Evolutionary conservation across 2,113 vertebrate species (phyloP), one percentile per base, ranked within the genome.

Genomic region (Corythornis cristatus): DNA sequence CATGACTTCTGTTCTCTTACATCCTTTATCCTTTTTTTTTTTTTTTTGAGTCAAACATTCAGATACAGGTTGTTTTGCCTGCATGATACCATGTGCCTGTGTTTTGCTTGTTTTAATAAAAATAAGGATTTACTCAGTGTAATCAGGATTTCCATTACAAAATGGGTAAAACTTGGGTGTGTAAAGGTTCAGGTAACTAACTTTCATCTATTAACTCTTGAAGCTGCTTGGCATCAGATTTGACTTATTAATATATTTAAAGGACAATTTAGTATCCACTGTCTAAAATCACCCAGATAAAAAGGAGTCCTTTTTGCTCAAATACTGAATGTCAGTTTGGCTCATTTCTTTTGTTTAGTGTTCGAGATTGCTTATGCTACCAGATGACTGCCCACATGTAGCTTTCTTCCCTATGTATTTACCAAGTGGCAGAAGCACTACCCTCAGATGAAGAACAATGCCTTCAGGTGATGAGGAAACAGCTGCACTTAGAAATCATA

Each of bases 111-210:
- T 50, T 50, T 48, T 48, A 6, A 78, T 51, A 64, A 94, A 84
- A 72, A 33, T 40, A 73, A 46, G 35, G 2, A 42, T 73, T 89
- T 83, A 0, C 15, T 85, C 16, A 35, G 3, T 28, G 11, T 46
- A 71, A 65, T 66, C 13, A 53, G n/a, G 16, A 72, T 28, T 93
- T 90, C 29, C 40, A 25, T 66, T 51, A 68, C 85, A 82, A 25
- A 15, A 6, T 2, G 0, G 5, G 9, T 57, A 53, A 86, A 76
- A 74, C 4, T 23, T 22, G 26, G 0, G 1, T 23, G 31, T 0
- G 0, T 51, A 48, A 48, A 23, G 2, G 0, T 93, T 86, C n/a
- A 65, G 21, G 40, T 72, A 53, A 46, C 16, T 46, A 10, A 54
- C 9, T 86, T 88, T 12, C 50, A 11, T 7, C 12, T 16, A 0